phyloP scores from a whole-genome alignment of 2,113 vertebrate genomes.

The Phalacrocorax carbo region DNA sequence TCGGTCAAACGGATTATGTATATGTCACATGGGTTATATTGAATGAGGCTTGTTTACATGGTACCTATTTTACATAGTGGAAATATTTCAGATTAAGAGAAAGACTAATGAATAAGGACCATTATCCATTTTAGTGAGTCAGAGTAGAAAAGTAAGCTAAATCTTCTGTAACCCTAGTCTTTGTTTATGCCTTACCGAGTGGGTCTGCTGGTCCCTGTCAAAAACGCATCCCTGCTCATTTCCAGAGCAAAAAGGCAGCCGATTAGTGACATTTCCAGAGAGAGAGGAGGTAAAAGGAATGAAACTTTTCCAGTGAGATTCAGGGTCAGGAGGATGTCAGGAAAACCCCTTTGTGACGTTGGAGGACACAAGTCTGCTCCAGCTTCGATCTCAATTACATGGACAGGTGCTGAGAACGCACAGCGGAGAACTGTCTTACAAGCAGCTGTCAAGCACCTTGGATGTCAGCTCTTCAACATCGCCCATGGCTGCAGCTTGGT shows the following conservation, averaged over 20 bases:
- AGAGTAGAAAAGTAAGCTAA: neutral
- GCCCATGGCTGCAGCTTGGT: neutral
- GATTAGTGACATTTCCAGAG: neutral
- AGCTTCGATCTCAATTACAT: neutral
- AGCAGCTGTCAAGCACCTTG: neutral
- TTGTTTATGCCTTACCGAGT: neutral
- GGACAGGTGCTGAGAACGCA: neutral
- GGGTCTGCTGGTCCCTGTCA: neutral
- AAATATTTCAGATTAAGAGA: neutral
- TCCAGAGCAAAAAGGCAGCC: neutral
- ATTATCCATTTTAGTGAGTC: neutral
- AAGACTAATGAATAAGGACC: neutral
- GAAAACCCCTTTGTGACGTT: neutral
- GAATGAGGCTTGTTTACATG: neutral
- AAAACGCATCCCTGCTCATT: neutral
- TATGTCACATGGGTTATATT: fast-evolving
- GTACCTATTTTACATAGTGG: neutral
- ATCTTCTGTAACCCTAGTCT: neutral
- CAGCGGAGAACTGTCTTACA: neutral
- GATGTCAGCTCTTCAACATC: neutral
- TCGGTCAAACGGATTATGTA: neutral
- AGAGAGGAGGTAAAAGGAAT: neutral
- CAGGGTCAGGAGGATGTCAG: neutral
- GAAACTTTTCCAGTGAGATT: neutral
- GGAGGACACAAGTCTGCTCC: neutral